Evolutionary conservation across 1,140 invertebrate genomes (phyloP), one percentile per base, ranked within the genome.

Genomic region (Macrocentrus cingulum): DNA sequence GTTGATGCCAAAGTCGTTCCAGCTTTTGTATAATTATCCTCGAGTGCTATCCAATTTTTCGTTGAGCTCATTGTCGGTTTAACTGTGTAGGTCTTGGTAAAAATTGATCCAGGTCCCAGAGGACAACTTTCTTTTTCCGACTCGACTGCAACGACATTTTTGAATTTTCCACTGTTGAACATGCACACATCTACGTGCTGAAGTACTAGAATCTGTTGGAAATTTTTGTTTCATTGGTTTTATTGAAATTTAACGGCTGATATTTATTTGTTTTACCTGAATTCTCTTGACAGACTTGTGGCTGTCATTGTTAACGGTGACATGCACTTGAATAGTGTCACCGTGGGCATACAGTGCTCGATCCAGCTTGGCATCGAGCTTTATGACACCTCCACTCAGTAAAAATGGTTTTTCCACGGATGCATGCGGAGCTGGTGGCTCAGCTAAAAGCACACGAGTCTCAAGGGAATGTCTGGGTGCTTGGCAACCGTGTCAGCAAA

Each of bases 141-240:
- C 16, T 94, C 80, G 48, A 91, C 83, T 1, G 96, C 96, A 0
- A 99, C 96, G 1, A 95, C 88, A 75, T 98, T 99, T 80, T 99
- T 99, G 80, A 99, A 99, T 79, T 97, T 97, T 0, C 97, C 97
- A 65, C 97, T 98, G 52, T 94, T 97, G 80, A 99, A 99, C 86
- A 99, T 95, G 78, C 96, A 98, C 0, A 99, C 97, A 72, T 99
- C 97, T 2, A 98, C 96, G 78, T 97, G 92, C 80, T 99, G 97
- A 2, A 97, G 88, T 37, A 97, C 88, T 61, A 91, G 84, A 11
- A 90, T 85, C 92, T 93, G 75, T 0, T 74, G 74, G 13, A 6
- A 49, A 53, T 36, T 7, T 52, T 41, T 7, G 37, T 23, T 44
- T 45, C 11, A 23, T 2, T 48, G 4, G n/a, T n/a, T n/a, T n/a